phyloP scores from a whole-genome alignment of 2,888 invertebrate genomes.

The Phoenoteleia sp. region DNA sequence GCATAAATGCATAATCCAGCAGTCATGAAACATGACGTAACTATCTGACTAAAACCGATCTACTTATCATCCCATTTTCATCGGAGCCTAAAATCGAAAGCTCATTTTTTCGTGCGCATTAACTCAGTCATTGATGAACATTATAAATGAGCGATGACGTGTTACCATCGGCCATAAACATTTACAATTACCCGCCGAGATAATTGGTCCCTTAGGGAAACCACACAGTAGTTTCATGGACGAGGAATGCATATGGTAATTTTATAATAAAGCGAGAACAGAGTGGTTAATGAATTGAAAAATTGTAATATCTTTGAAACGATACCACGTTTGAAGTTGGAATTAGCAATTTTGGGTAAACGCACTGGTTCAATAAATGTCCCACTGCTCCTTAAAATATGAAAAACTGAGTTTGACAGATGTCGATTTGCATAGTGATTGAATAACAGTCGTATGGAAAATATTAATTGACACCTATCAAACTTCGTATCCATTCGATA shows the following conservation, averaged over 20 bases:
- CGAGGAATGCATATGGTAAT: slow-evolving; percentile 3
- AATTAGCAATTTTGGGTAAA: too few relatives aligned
- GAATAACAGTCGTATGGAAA: too few relatives aligned
- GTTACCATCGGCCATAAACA: slow-evolving; percentile 9
- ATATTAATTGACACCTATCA: too few relatives aligned
- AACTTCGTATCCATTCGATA: too few relatives aligned
- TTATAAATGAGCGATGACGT: slow-evolving; percentile 36
- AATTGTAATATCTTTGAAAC: too few relatives aligned
- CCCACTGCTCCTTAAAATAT: too few relatives aligned
- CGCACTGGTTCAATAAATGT: too few relatives aligned
- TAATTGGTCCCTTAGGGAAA: slow-evolving; percentile 54
- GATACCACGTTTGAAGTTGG: too few relatives aligned
- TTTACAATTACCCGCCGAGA: slow-evolving; percentile 1
- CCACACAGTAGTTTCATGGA: slow-evolving; percentile 22
- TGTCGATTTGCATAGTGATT: too few relatives aligned
- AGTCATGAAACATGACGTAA: slow-evolving; percentile 22
- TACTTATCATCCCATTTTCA: not conserved
- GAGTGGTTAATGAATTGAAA: too few relatives aligned
- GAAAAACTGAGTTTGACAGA: too few relatives aligned
- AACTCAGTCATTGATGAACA: not conserved
- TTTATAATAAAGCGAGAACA: not conserved
- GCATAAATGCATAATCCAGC: slow-evolving; percentile 35
- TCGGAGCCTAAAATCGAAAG: not conserved
- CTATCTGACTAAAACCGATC: slow-evolving; percentile 13
- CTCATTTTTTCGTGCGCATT: too few relatives aligned